phyloP scores from a whole-genome alignment of 2,797 vertebrate genomes.

The Poeciliopsis infans region DNA sequence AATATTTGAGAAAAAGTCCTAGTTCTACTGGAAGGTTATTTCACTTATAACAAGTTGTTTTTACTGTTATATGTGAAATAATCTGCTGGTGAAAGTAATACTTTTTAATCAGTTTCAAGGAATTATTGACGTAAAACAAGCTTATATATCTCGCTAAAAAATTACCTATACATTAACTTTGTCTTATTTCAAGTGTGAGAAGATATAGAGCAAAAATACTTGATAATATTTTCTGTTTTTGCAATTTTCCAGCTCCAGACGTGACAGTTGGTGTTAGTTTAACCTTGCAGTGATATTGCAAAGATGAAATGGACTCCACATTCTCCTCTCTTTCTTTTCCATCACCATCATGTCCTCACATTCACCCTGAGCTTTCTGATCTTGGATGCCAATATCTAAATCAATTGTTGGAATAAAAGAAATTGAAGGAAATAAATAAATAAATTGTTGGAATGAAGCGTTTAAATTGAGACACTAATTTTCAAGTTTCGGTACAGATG shows the following conservation, averaged over 20 bases:
- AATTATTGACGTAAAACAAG: too few relatives aligned
- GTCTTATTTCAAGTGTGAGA: too few relatives aligned
- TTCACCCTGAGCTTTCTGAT: neutral
- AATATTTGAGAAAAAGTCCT: too few relatives aligned
- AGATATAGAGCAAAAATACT: too few relatives aligned
- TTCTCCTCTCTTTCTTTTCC: neutral
- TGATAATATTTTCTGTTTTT: too few relatives aligned
- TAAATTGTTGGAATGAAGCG: neutral
- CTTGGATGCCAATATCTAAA: neutral
- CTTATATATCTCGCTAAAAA: too few relatives aligned
- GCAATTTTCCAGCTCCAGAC: neutral
- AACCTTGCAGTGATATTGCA: neutral
- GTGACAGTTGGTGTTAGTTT: neutral
- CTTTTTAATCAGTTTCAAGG: too few relatives aligned
- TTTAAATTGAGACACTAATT: neutral
- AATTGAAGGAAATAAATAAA: neutral
- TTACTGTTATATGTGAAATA: too few relatives aligned
- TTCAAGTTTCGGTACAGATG: neutral
- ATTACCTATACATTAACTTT: too few relatives aligned
- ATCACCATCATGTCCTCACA: neutral
- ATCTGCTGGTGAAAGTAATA: too few relatives aligned
- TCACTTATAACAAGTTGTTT: too few relatives aligned
- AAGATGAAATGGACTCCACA: neutral
- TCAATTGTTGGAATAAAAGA: neutral
- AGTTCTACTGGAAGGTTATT: too few relatives aligned